Evolutionary conservation across 2,113 vertebrate genomes (phyloP).

Genomic region (Gymnogyps californianus): DNA sequence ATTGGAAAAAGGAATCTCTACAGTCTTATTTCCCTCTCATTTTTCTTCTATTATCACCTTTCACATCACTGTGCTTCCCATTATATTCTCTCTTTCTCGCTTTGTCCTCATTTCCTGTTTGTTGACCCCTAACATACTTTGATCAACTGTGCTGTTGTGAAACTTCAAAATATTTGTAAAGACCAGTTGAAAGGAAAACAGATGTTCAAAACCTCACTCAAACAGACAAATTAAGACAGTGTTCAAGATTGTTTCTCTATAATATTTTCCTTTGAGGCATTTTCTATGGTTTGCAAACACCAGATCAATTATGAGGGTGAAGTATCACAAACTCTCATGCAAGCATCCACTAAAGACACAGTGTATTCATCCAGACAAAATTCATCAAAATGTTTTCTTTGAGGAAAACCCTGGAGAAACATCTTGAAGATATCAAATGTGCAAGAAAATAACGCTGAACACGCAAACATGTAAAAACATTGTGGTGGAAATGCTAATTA

Average conservation of each 20-base stretch:
- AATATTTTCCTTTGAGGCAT: constrained; percentile 29
- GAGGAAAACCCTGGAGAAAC: constrained; percentile 12
- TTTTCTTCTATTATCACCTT: background rate
- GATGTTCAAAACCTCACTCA: background rate
- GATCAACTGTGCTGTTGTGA: background rate
- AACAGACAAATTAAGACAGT: constrained; percentile 3
- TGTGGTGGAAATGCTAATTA: constrained; percentile 9
- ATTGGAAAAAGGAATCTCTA: background rate
- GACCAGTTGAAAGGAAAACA: background rate
- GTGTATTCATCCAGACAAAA: background rate
- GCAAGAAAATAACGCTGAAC: background rate
- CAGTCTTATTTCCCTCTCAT: background rate
- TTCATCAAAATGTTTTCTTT: constrained; percentile 3
- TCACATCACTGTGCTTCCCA: background rate
- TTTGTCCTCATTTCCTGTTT: background rate
- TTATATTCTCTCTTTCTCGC: background rate
- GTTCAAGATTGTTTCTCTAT: background rate
- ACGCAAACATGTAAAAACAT: background rate
- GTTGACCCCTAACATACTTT: background rate
- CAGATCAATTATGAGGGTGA: constrained; percentile 28
- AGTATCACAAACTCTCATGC: background rate
- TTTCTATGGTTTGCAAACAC: constrained; percentile 9
- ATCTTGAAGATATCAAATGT: background rate
- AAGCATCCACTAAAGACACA: background rate
- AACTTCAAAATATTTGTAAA: background rate